phyloP scores from a whole-genome alignment of 2,888 invertebrate species.

The Aspidiotus destructor region DNA sequence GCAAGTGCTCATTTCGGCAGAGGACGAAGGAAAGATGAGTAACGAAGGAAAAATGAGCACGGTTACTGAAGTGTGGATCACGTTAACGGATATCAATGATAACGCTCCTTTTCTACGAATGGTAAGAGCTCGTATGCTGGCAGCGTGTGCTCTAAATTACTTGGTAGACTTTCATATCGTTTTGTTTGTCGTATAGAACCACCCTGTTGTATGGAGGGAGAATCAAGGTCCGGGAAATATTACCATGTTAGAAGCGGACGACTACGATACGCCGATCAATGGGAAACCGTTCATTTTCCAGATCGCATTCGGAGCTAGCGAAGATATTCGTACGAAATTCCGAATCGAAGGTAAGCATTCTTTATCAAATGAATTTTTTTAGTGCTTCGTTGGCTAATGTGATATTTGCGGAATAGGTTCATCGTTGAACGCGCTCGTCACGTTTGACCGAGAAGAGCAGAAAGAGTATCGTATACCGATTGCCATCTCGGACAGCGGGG shows the following conservation, averaged over 20 bases:
- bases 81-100: conserved; percentile 75
- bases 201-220: conserved; percentile 76
- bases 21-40: conserved; percentile 60
- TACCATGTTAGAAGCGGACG: conserved; percentile 58
- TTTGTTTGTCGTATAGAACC: conserved; percentile 45
- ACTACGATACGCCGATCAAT: conserved; percentile 70
- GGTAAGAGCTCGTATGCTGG: conserved; percentile 43
- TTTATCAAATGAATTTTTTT: not conserved
- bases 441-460: conserved; percentile 76
- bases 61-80: conserved; percentile 53
- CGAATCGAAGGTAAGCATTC: conserved; percentile 49
- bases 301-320: conserved; percentile 55
- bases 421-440: conserved; percentile 59
- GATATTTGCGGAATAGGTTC: conserved; percentile 43
- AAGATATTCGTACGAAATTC: conserved; percentile 62
- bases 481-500: conserved; percentile 76
- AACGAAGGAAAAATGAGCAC: conserved; percentile 44
- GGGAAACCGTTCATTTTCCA: conserved; percentile 75
- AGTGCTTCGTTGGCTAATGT: not conserved
- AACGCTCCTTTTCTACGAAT: conserved; percentile 81
- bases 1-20: conserved; percentile 59
- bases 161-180: not conserved
- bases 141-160: no score
- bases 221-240: conserved; percentile 60
- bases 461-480: conserved; percentile 85